Evolutionary conservation across 2,888 invertebrate species (phyloP), one percentile per base, ranked within the genome.

Genomic region (Fabriciana adippe): DNA sequence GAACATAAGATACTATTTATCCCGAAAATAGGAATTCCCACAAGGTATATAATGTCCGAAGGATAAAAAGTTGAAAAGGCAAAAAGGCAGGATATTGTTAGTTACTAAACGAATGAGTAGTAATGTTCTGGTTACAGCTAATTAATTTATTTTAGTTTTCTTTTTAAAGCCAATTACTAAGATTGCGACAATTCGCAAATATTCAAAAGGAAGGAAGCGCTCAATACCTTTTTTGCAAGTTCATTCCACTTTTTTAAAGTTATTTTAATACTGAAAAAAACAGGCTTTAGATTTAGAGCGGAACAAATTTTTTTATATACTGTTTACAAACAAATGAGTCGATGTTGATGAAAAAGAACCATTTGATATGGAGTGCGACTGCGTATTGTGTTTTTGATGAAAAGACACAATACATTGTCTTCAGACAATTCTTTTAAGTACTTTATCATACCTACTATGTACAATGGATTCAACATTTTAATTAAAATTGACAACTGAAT

Each of bases 151-250:
- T 41, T 41, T 41, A 41, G 35, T 11, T 11, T 11, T 41, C 11
- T 41, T 41, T 26, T 21, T 13, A 48, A n/a, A 48, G n/a, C 4
- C 26, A 48, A 31, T 31, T 48, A 59, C 2, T 41, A 41, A 8
- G 35, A 41, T 11, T 41, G 35, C 11, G 35, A 41, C 35, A 41
- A 41, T 41, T 11, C 35, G 35, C 47, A 47, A 59, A 59, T 13
- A 48, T 48, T 31, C 31, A 64, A 69, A 55, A 67, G 71, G 69
- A 71, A 71, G 71, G 69, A 71, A 71, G 68, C 59, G 18, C 31
- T 53, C 50, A 45, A 47, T 50, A 18, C 11, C 45, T 62, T 67
- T 67, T 62, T 62, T 64, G 47, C 35, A 59, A 59, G 35, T 41
- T 57, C 55, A 66, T 64, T 64, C 56, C 50, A 64, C 50, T 67